These are phyloP conservation scores for Bilobella aurantiaca DNA, from an alignment of 1,140 invertebrate genomes.

Conservation along the genomic window DNA sequence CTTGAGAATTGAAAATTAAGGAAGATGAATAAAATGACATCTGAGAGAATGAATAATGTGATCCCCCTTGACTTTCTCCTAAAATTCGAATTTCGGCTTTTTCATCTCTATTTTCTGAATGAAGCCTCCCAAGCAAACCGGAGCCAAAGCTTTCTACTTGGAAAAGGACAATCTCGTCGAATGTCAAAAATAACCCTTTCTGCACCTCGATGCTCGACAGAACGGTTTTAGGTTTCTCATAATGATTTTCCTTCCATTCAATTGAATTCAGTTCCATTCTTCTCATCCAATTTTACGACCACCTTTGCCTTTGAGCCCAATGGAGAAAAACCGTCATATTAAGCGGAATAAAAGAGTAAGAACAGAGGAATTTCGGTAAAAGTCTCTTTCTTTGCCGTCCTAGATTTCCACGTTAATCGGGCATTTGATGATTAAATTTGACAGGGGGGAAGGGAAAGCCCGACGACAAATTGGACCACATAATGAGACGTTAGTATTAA, in stretches of 20 bases:
- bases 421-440: not conserved
- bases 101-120: too few relatives aligned
- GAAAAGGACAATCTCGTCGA: too few relatives aligned
- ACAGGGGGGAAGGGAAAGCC: too few relatives aligned
- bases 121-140: too few relatives aligned
- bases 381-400: not conserved
- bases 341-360: too few relatives aligned
- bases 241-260: not conserved
- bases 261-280: not conserved
- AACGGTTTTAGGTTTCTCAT: not conserved
- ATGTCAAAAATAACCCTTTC: too few relatives aligned
- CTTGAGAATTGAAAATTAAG: not conserved
- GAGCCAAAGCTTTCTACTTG: too few relatives aligned
- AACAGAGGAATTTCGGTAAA: not conserved
- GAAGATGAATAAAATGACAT: not conserved
- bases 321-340: not conserved
- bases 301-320: not conserved
- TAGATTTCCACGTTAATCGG: not conserved
- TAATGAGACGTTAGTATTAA: too few relatives aligned
- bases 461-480: too few relatives aligned
- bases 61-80: not conserved
- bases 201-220: too few relatives aligned
- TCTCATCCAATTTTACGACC: not conserved
- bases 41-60: not conserved
- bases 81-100: not conserved